Base-by-base conservation (phyloP, 2,888 invertebrate species). In the Aphodius granarius region DNA sequence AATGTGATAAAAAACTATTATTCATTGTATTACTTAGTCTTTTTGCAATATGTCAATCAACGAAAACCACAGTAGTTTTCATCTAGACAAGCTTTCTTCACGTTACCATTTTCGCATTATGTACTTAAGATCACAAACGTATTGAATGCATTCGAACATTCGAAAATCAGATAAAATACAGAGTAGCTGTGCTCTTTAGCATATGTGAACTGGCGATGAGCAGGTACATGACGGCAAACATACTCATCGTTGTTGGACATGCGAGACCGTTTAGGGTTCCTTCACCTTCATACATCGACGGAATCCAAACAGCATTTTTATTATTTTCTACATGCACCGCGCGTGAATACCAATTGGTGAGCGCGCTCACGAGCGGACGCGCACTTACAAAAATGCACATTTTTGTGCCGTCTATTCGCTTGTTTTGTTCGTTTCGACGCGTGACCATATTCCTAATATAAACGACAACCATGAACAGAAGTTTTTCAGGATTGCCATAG, bases 201-300 rank as follows among this genome's bases (percentile, higher is more conserved):
- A 76, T 76, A 76, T 71, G 73, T 17, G 75, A 75, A 22, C 68
- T 20, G 20, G 68, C 68, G 68, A 68, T 20, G 21, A n/a, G 68
- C 68, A 68, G 74, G 76, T 79, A 78, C 81, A 81, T 81, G 81
- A 78, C 81, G 81, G 81, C 81, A 80, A 81, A 82, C 81, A 82
- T 82, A 81, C 80, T 82, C 81, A 82, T 82, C 82, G 82, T 81
- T 80, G 83, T 82, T 82, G 78, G 81, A 81, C 81, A 82, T 81
- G 82, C 81, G 79, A 81, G 81, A 83, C 81, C 82, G 80, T 83
- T 83, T 82, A 83, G 80, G 81, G 83, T 83, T 83, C 83, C 81
- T 83, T 83, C 81, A 83, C 83, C 83, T 82, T 81, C 81, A 76
- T 78, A 78, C 82, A 81, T 81, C 80, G 80, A 80, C 82, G 81